Base-by-base conservation (phyloP, 2,113 vertebrate genomes). In the Poeciliopsis prolifica region DNA sequence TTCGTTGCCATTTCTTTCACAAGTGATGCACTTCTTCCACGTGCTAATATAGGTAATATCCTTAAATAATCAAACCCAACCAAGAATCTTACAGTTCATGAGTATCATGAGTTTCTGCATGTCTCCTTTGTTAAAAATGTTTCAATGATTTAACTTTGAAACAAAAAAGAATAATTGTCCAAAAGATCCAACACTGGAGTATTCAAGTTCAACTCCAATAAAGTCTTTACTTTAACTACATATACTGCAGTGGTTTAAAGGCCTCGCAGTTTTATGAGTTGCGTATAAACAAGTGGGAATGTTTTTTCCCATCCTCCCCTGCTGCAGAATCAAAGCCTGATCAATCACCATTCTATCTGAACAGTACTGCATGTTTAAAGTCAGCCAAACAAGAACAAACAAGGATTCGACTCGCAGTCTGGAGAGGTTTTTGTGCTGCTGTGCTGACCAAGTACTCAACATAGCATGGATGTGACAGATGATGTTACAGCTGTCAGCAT, bases 371-470 rank as follows among this genome's bases (percentile, higher is more conserved):
- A 58, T 61, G 72, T 69, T 67, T 80, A 68, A 85, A 78, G 44
- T 81, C 44, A 77, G 65, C 64, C n/a, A 22, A 70, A 75, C 64
- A 85, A 61, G 86, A 83, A 78, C 83, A 74, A 86, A 91, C 79
- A 74, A 76, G 75, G 70, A 7, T 65, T 28, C 28, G 67, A 65
- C 42, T 78, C 61, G 67, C 19, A 74, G 66, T 28, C n/a, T n/a
- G 1, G n/a, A 11, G n/a, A 11, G 61, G 30, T 5, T 11, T 73
- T 74, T 89, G 68, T 85, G 88, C 78, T 84, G 81, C 86, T 14
- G 4, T 17, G 14, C 42, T 14, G 1, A 44, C 14, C 42, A 44
- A 44, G 4, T 2, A 44, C 12, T 44, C 42, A 14, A 13, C 4
- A 5, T 19, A 2, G 31, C 30, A 33, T 35, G 8, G 61, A 42